Evolutionary conservation across 1,140 invertebrate species (phyloP), one percentile per base, ranked within the genome.

Genomic region (Drosophila nigrodunni): DNA sequence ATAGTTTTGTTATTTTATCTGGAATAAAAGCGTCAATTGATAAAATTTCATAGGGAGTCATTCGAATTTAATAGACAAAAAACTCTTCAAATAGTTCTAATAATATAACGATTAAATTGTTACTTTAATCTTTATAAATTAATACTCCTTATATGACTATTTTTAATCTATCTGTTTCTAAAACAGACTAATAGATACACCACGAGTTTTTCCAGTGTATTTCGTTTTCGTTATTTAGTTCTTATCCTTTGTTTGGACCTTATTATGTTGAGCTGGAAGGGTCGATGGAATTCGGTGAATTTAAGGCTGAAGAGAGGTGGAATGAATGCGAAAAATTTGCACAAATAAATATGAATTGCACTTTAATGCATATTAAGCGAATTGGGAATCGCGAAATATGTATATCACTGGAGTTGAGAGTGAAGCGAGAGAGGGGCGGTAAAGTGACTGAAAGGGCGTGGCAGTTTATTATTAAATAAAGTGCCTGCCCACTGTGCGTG

Each of bases 311-410:
- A 21, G 30, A 7, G 52, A 50, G n/a, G 3, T 3, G 58, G 18
- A 46, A 67, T 62, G 83, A 73, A 83, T 89, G 80, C 71, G 77
- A 81, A 89, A 89, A 88, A 88, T 89, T 89, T 88, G 85, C 85
- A 89, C 85, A 88, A 88, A 88, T 88, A 88, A 88, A 85, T 88
- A 89, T 88, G 85, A 88, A 88, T 88, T 88, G 85, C 85, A 88
- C 85, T 88, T 88, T 88, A 89, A 88, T 88, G 85, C 85, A 89
- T 85, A 89, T 89, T 89, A 88, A 88, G 80, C 69, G 79, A 54
- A 83, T 54, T 68, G 70, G 58, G 30, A 52, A 7, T 44, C 61
- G 18, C 13, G 34, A n/a, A 30, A 30, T 30, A 30, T 3, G 37
- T 43, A 43, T n/a, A 13, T 13, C 11, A n/a, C 50, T 39, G 34